Base-by-base conservation (phyloP, 2,888 invertebrate species). In the Willowsia nigromaculata region DNA sequence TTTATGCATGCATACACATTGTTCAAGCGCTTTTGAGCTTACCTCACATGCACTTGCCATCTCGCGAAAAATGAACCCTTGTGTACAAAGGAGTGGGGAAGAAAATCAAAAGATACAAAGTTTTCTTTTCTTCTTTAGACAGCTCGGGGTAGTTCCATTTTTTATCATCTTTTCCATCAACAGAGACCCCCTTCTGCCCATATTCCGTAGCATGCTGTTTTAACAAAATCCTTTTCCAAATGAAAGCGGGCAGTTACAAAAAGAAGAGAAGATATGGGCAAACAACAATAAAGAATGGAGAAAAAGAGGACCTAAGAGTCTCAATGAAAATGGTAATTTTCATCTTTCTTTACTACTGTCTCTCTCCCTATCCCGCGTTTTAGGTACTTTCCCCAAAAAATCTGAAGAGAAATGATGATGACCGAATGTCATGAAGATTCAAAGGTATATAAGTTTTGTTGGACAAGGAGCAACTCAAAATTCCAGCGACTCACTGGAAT, bases 301-400 rank as follows among this genome's bases (percentile, higher is more conserved):
- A 30, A 76, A 40, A 22, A 37, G 40, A 62, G n/a, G 30, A 53
- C 37, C 37, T 15, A 65, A 37, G 76, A 76, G 56, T n/a, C 50
- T 25, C 30, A 86, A 86, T 81, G 80, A 86, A 86, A 86, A 86
- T 81, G 86, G 86, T 86, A 86, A 85, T 85, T 85, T 85, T 50
- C 74, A 74, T 85, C 62, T 62, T 76, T 62, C 33, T 47, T 25
- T 59, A n/a, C n/a, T n/a, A n/a, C n/a, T n/a, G n/a, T n/a, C n/a
- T 47, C 47, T 85, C 15, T 27, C 6, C 18, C 25, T 27, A 9
- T 56, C 40, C 47, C 13, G 4, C 22, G n/a, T 71, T 33, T 53
- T 53, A 30, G 53, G 59, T 84, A 78, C 85, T 78, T 78, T 85
- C 37, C 85, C 47, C 22, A 18, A 84, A 53, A n/a, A 84, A 80